phyloP scores from a whole-genome alignment of 2,113 vertebrate species.

The Pardalotus punctatus region DNA sequence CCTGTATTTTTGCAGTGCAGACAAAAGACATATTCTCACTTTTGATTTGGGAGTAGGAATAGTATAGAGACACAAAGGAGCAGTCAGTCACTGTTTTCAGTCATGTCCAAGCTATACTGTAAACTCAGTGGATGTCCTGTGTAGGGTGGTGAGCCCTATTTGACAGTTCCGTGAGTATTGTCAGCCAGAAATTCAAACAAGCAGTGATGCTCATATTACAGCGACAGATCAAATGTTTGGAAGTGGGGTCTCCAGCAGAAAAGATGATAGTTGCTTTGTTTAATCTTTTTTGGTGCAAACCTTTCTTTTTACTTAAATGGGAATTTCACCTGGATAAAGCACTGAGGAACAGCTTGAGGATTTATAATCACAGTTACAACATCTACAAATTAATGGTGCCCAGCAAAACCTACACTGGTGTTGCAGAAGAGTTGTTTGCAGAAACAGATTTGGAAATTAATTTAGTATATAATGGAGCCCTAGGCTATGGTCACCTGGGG shows the following conservation, averaged over 20 bases:
- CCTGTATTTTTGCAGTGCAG: not conserved
- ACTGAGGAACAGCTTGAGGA: not conserved
- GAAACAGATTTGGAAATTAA: not conserved
- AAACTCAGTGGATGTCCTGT: not conserved
- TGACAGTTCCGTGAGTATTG: not conserved
- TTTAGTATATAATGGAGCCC: not conserved
- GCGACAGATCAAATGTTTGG: not conserved
- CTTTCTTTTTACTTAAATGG: not conserved
- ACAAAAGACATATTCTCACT: not conserved
- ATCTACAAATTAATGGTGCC: not conserved
- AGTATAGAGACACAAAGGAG: not conserved
- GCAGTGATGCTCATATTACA: not conserved
- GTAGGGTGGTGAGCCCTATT: not conserved
- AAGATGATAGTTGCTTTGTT: not conserved
- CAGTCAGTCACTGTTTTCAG: not conserved
- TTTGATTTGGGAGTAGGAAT: not conserved
- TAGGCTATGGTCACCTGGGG: not conserved
- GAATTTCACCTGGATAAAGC: not conserved
- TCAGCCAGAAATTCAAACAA: not conserved
- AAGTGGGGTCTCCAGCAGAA: not conserved
- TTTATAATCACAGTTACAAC: not conserved
- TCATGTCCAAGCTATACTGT: not conserved
- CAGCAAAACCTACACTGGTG: not conserved
- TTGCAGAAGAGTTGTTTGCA: not conserved
- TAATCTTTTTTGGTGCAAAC: not conserved